These are phyloP conservation scores for Diuraphis noxia DNA, from an alignment of 1,140 invertebrate genomes.

Conservation along the genomic window DNA sequence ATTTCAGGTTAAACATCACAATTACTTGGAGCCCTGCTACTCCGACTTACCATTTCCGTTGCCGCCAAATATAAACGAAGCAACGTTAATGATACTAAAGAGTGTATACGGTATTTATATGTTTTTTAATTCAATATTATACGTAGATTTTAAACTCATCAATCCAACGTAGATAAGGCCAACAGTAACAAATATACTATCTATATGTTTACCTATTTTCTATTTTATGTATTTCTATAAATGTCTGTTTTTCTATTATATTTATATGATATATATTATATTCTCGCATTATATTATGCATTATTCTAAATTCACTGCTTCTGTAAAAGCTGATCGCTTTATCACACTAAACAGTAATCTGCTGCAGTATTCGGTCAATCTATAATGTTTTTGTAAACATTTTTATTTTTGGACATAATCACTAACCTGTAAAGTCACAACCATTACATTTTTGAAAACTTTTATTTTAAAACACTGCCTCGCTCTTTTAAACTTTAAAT, in stretches of 20 bases:
- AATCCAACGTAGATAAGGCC: not conserved
- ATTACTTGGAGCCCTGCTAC: not conserved
- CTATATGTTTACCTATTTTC: no score
- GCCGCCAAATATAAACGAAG: not conserved
- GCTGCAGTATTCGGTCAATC: not conserved
- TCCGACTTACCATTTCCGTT: not conserved
- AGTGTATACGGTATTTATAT: slow-evolving; percentile 15
- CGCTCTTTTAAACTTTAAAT: not conserved
- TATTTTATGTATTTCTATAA: no score
- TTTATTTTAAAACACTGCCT: not conserved
- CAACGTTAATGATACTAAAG: not conserved
- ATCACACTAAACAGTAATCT: not conserved
- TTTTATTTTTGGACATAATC: no score
- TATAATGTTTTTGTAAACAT: not conserved
- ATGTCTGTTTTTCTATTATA: not conserved
- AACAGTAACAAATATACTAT: not conserved
- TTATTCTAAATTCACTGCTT: not conserved
- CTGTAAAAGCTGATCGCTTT: not conserved
- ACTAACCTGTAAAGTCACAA: not conserved
- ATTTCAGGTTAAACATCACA: not conserved
- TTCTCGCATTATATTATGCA: no score
- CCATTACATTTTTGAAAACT: not conserved
- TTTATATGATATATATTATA: no score
- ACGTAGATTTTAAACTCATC: not conserved
- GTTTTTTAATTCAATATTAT: not conserved